Conservation (phyloP, 2,797 vertebrate genomes). For the Pipistrellus kuhlii region DNA sequence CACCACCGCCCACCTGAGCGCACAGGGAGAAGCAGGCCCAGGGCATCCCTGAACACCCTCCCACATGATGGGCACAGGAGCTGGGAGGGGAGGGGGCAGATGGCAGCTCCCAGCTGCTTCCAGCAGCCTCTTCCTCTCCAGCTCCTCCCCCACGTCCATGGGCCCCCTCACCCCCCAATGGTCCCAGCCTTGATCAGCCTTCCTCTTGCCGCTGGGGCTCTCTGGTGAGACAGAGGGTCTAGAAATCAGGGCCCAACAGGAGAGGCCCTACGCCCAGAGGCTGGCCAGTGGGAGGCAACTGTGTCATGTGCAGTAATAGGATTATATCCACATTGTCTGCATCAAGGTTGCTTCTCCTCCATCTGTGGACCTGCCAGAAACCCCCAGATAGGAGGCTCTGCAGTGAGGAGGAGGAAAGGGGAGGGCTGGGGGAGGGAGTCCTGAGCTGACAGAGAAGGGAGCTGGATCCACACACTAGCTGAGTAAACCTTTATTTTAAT, state of each 20-base stretch:
- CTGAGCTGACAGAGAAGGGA: neutral
- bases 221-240: neutral
- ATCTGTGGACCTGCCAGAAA: conserved; percentile 60
- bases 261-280: neutral
- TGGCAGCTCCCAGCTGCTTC: neutral
- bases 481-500: neutral
- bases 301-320: fast-evolving
- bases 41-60: neutral
- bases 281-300: neutral
- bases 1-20: neutral
- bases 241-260: neutral
- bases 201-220: neutral
- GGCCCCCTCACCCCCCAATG: too few relatives aligned
- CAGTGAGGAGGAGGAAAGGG: neutral
- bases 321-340: neutral
- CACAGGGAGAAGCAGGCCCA: neutral
- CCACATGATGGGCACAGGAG: neutral
- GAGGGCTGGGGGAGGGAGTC: neutral
- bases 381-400: neutral
- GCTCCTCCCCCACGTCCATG: neutral
- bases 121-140: neutral
- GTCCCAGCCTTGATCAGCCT: neutral
- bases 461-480: too few relatives aligned
- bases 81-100: too few relatives aligned
- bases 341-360: neutral